Conservation (phyloP, 2,797 vertebrate species). For the Pipistrellus pipistrellus region DNA sequence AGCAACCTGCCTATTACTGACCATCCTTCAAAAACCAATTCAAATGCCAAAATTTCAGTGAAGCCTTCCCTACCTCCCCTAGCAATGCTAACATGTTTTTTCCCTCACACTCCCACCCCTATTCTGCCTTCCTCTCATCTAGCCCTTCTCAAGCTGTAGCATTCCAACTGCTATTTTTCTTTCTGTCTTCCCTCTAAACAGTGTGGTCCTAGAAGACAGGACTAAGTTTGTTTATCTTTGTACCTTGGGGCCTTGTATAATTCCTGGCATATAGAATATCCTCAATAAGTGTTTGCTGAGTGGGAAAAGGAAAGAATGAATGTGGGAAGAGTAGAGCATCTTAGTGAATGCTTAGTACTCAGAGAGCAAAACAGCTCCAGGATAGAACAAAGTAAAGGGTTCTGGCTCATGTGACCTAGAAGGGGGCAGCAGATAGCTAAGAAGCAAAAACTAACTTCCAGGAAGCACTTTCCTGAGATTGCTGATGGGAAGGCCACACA, state of each 20-base stretch:
- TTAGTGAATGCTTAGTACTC: neutral
- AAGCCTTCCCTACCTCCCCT: neutral
- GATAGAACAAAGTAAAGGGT: neutral
- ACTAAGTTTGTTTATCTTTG: neutral
- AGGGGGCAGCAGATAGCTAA: conserved; percentile 48
- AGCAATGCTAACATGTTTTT: neutral
- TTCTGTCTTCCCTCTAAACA: neutral
- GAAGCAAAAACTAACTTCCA: conserved; percentile 11
- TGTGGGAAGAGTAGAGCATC: no score
- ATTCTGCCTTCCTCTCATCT: neutral
- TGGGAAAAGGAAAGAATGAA: neutral
- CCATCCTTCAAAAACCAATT: conserved; percentile 22
- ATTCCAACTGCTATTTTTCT: neutral
- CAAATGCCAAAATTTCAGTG: neutral
- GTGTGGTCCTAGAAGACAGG: neutral
- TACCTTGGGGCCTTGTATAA: neutral
- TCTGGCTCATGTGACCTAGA: neutral
- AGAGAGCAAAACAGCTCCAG: neutral
- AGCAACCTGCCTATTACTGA: conserved; percentile 9
- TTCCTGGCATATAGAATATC: neutral
- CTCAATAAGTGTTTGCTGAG: neutral
- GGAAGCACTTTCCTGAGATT: neutral
- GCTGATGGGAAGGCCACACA: neutral
- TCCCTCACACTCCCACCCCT: neutral
- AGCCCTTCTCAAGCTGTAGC: neutral